A percentile compares a stretch with the other conserved stretches of the same genome.
Evolutionary conservation across 1,140 invertebrate genomes (phyloP).

Genomic region (Pseudomyrmex cubaensis): DNA sequence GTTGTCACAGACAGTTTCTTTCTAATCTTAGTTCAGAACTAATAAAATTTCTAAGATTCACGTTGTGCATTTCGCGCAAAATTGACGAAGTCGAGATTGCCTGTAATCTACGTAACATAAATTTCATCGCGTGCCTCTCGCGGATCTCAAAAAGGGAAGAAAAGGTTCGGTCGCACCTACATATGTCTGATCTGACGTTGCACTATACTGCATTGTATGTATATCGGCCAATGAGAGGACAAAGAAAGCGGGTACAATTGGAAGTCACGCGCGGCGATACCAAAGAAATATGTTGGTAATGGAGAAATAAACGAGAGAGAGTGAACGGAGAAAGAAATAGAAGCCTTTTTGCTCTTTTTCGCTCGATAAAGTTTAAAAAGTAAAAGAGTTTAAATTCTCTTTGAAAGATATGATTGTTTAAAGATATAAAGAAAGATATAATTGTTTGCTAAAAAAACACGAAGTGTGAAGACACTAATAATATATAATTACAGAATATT

Average conservation of each 20-base stretch:
- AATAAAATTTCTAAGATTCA: no score
- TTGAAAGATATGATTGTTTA: neutral
- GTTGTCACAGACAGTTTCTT: no score
- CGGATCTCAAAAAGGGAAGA: neutral
- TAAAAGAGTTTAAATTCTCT: neutral
- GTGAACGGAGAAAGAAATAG: slow-evolving; percentile 32
- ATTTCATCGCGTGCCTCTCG: slow-evolving; percentile 53
- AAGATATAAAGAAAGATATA: no score
- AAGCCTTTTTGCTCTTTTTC: neutral
- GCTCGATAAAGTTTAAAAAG: neutral
- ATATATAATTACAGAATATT: neutral
- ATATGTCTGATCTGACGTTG: slow-evolving; percentile 70
- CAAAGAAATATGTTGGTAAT: slow-evolving; percentile 76
- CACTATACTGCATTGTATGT: slow-evolving; percentile 80
- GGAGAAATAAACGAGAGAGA: neutral
- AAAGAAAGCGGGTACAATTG: neutral
- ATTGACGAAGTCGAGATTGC: slow-evolving; percentile 28
- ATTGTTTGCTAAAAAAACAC: no score
- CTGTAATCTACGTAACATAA: slow-evolving; percentile 65
- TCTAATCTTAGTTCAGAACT: no score
- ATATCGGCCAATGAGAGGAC: slow-evolving; percentile 70
- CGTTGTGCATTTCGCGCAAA: neutral
- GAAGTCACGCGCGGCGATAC: slow-evolving; percentile 16
- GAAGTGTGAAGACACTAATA: neutral
- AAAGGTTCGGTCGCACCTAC: slow-evolving; percentile 60